These are phyloP conservation scores for Brachyistius frenatus DNA, from an alignment of 2,113 vertebrate genomes.

Conservation along the genomic window DNA sequence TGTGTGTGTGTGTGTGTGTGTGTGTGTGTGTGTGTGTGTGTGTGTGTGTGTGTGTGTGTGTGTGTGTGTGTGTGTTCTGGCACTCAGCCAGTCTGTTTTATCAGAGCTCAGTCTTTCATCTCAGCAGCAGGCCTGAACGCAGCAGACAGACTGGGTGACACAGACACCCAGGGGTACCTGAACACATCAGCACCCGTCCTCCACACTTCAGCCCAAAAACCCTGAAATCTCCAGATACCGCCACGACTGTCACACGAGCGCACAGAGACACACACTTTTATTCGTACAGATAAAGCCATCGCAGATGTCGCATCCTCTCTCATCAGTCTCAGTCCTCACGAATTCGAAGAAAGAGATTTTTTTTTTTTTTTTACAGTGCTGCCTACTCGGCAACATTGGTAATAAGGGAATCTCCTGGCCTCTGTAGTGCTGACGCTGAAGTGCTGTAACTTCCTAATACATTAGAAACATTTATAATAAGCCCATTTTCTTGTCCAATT, in stretches of 20 bases:
- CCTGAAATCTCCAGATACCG: slow-evolving; percentile 41
- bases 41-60: slow-evolving; percentile 13
- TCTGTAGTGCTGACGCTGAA: background rate
- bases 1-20: slow-evolving; percentile 14
- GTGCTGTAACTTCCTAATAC: no score
- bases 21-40: background rate
- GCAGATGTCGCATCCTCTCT: slow-evolving; percentile 18
- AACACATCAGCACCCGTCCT: slow-evolving; percentile 58
- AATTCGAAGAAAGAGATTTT: background rate
- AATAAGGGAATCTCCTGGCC: background rate
- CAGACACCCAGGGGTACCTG: slow-evolving; percentile 60
- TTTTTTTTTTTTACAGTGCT: slow-evolving; percentile 5
- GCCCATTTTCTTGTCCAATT: no score
- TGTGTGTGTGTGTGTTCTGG: slow-evolving; percentile 11
- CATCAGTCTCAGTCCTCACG: slow-evolving; percentile 23
- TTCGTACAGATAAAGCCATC: slow-evolving; percentile 11
- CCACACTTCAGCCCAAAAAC: slow-evolving; percentile 36
- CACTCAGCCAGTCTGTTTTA: slow-evolving; percentile 66
- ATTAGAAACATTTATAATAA: no score
- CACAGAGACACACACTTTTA: slow-evolving; percentile 21
- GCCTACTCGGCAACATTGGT: background rate
- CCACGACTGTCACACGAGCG: slow-evolving; percentile 19
- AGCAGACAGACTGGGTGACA: slow-evolving; percentile 55
- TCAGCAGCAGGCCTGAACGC: slow-evolving; percentile 56
- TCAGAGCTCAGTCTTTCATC: slow-evolving; percentile 67